Evolutionary conservation across 2,113 vertebrate species (phyloP), one percentile per base, ranked within the genome.

Genomic region (Perognathus longimembris): DNA sequence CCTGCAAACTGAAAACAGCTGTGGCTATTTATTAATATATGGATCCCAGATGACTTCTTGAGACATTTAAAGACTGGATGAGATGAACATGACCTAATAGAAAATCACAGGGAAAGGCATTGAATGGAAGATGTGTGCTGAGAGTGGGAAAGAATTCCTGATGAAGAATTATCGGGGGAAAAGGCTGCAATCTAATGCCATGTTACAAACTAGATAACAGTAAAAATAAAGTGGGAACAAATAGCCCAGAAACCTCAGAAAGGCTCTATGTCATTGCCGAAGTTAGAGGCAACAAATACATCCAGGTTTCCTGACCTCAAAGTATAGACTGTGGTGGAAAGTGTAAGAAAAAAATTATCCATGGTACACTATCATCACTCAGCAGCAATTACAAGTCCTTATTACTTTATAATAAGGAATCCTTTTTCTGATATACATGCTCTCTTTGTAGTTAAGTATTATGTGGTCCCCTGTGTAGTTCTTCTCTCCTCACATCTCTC

Each of bases 11-110:
- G 75, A 88, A 93, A 95, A 82, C 85, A 95, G 88, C 85, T 66
- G 30, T 85, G 83, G 45, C 85, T 89, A 69, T 85, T 93, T 96
- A 92, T 95, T 97, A 95, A 94, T 92, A 89, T 63, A 86, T 86
- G 71, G 85, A 85, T 89, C 93, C 93, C 95, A 67, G 64, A 77
- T 76, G 96, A 86, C 42, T 85, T 89, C 84, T 79, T 40, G 73
- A 94, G 92, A 88, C 36, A 85, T 92, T 90, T 85, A 67, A 96
- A 89, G 66, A 40, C 70, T 84, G 40, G 63, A 75, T 80, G 88
- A 88, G 77, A 82, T 69, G 85, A 86, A 71, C 11, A 26, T 5
- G 38, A 63, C 66, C 54, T 90, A 92, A 79, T 86, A 79, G 64
- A 91, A 95, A 90, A 80, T 75, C 78, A 90, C 69, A 92, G 50